A percentile compares a stretch with the other conserved stretches of the same genome.
Evolutionary conservation across 2,888 invertebrate genomes (phyloP).

Genomic region (Andrena trimmerana): DNA sequence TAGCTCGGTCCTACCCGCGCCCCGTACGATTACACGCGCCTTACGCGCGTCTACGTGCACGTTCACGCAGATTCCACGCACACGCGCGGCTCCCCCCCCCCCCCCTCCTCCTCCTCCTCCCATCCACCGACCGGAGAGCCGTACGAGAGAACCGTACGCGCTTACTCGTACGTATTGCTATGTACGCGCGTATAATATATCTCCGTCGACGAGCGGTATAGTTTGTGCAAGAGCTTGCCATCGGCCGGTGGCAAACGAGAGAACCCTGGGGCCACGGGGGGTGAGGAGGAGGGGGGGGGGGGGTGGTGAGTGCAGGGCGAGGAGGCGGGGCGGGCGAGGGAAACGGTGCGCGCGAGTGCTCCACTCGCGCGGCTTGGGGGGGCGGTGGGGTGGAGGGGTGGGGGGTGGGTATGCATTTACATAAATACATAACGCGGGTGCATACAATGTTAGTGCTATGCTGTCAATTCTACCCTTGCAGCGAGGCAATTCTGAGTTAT

Average conservation of each 20-base stretch:
- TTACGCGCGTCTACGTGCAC: slow-evolving; percentile 61
- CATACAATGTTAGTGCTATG: slow-evolving; percentile 85
- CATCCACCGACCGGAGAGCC: background rate
- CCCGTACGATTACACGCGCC: slow-evolving; percentile 67
- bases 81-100: background rate
- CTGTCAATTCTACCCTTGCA: slow-evolving; percentile 85
- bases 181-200: slow-evolving; percentile 70
- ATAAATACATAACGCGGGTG: slow-evolving; percentile 85
- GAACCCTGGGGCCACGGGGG: slow-evolving; percentile 40
- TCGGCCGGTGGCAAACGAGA: slow-evolving; percentile 67
- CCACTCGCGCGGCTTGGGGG: slow-evolving; percentile 65
- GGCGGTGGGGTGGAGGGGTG: slow-evolving; percentile 70
- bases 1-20: slow-evolving; percentile 35
- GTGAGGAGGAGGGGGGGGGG: background rate
- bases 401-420: slow-evolving; percentile 81
- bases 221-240: slow-evolving; percentile 71
- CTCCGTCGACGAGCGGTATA: slow-evolving; percentile 65
- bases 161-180: slow-evolving; percentile 57
- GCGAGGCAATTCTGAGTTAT: slow-evolving; percentile 85
- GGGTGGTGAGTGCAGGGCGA: background rate
- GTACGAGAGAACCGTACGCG: slow-evolving; percentile 41
- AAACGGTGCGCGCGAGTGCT: slow-evolving; percentile 57
- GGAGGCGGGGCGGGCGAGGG: slow-evolving; percentile 44
- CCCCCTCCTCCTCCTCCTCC: background rate
- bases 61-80: slow-evolving; percentile 61